phyloP scores from a whole-genome alignment of 2,888 invertebrate genomes.

The Cyclophora punctaria region DNA sequence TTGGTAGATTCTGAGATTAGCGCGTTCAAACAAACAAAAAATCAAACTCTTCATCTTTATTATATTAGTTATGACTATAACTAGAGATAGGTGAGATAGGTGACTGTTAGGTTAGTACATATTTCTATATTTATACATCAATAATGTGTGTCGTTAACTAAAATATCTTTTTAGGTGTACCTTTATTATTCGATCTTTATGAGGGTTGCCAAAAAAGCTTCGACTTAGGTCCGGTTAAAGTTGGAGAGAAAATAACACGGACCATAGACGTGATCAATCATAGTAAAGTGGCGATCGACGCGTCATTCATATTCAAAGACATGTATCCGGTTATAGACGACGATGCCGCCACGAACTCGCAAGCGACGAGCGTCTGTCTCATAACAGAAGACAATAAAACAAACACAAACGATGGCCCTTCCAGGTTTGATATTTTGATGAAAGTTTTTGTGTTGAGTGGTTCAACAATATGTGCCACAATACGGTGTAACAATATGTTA shows the following conservation, averaged over 20 bases:
- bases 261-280: conserved; percentile 76
- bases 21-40: too few species aligned
- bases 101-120: too few species aligned
- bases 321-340: conserved; percentile 55
- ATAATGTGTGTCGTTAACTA: neutral
- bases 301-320: conserved; percentile 67
- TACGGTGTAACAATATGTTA: too few species aligned
- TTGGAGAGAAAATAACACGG: conserved; percentile 67
- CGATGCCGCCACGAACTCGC: conserved; percentile 31
- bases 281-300: conserved; percentile 70
- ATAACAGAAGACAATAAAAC: conserved; percentile 2
- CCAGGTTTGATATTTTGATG: conserved; percentile 31
- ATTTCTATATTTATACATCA: neutral
- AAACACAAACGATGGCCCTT: conserved; percentile 25
- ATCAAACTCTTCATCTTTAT: too few species aligned
- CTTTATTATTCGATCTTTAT: conserved; percentile 58
- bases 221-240: conserved; percentile 57
- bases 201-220: conserved; percentile 68
- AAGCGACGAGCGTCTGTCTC: conserved; percentile 56
- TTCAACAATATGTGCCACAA: too few species aligned
- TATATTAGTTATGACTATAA: too few species aligned
- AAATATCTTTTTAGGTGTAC: conserved; percentile 42
- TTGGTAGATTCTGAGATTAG: too few species aligned
- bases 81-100: too few species aligned
- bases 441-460: too few species aligned